These are phyloP conservation scores for Protaetia brevitarsis DNA, from an alignment of 1,140 invertebrate genomes.

Conservation along the genomic window DNA sequence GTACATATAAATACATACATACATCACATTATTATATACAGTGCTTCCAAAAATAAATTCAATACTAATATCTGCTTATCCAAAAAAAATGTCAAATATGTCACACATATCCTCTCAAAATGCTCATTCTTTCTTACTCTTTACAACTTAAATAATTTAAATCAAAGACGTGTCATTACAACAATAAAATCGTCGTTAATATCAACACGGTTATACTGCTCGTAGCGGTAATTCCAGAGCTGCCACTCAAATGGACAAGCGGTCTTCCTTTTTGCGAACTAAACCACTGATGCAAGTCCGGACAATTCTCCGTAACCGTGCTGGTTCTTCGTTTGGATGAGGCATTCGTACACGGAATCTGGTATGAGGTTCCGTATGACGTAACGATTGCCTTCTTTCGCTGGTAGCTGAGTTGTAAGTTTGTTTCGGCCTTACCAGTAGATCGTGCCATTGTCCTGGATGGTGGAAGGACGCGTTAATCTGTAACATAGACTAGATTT, in stretches of 20 bases:
- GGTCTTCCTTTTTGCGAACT: constrained; percentile 39
- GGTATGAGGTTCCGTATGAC: constrained; percentile 54
- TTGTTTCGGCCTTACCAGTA: constrained; percentile 48
- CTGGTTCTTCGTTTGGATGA: constrained; percentile 64
- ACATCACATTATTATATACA: too few species aligned
- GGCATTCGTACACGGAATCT: constrained; percentile 61
- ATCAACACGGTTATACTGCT: not conserved
- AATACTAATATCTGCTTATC: too few species aligned
- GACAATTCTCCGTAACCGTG: constrained; percentile 64
- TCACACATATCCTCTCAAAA: too few species aligned
- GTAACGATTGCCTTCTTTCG: constrained; percentile 41
- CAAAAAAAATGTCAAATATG: too few species aligned
- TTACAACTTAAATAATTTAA: too few species aligned
- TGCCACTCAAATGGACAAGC: not conserved
- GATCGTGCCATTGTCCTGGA: constrained; percentile 70
- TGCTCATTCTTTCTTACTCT: too few species aligned
- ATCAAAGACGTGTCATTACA: too few species aligned
- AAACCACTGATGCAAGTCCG: constrained; percentile 47
- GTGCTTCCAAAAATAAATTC: too few species aligned
- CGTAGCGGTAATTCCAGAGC: not conserved
- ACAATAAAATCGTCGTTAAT: not conserved
- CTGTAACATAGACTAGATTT: constrained; percentile 44
- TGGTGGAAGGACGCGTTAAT: constrained; percentile 70
- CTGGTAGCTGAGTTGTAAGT: constrained; percentile 40
- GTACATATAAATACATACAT: too few species aligned